phyloP scores from a whole-genome alignment of 2,113 vertebrate species.

The Periophthalmus modestus region DNA sequence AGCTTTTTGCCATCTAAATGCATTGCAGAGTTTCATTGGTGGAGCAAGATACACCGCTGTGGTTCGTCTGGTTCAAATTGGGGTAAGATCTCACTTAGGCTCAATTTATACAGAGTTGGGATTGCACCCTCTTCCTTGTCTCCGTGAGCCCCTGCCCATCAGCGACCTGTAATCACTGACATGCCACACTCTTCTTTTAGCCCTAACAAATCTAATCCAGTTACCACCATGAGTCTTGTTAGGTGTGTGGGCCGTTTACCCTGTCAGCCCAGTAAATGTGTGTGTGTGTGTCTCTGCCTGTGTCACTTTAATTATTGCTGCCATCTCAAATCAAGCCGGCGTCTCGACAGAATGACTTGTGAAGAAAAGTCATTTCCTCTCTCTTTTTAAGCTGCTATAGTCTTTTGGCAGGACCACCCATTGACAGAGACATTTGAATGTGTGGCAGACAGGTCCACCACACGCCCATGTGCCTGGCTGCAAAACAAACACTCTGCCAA shows the following conservation, averaged over 20 bases:
- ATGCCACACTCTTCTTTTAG: slow-evolving; percentile 19
- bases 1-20: too few relatives aligned
- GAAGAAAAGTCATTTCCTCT: slow-evolving; percentile 60
- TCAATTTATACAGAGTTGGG: too few relatives aligned
- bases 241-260: slow-evolving; percentile 14
- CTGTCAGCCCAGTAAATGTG: slow-evolving; percentile 39
- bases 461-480: slow-evolving; percentile 11
- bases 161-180: slow-evolving; percentile 18
- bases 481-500: slow-evolving; percentile 40
- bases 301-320: slow-evolving; percentile 69
- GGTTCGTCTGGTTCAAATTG: too few relatives aligned
- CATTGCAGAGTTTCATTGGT: too few relatives aligned
- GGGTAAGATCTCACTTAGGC: too few relatives aligned
- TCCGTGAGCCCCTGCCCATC: slow-evolving; percentile 9
- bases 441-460: slow-evolving; percentile 18
- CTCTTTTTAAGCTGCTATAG: slow-evolving; percentile 45
- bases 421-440: slow-evolving; percentile 53
- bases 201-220: slow-evolving; percentile 29
- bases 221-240: slow-evolving; percentile 42
- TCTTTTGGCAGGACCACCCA: slow-evolving; percentile 48
- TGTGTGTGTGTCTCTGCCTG: slow-evolving; percentile 39
- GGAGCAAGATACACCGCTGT: too few relatives aligned
- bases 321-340: slow-evolving; percentile 40
- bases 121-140: too few relatives aligned
- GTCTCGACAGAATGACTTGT: slow-evolving; percentile 36